Base-by-base conservation (phyloP, 53 echinoderm and acorn worm genomes). In the Paracentrotus lividus region DNA sequence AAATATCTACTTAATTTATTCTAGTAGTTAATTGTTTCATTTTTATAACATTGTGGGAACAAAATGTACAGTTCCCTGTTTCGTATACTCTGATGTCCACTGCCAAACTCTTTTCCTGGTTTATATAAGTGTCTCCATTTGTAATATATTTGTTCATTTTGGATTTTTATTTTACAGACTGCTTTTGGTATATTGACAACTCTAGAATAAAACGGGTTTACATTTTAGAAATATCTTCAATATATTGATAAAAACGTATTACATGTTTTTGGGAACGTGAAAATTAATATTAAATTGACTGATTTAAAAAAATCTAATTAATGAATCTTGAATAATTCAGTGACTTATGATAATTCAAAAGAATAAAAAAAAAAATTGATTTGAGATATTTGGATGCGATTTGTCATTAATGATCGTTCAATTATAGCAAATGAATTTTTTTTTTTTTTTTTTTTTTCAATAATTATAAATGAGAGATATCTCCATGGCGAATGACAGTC, bases 141-240 rank as follows among this genome's bases (percentile, higher is more conserved):
- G 27, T 31, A 66, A 66, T 31, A 6, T 67, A 31, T 67, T 76
- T 77, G 77, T 77, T 5, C 3, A 42, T 26, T 23, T 49, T 81
- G 43, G n/a, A 45, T 81, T 47, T 34, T 2, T 81, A 13, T 45
- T 27, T 34, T 15, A n/a, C 21, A 21, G 77, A 21, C 77, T 77
- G 43, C 43, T 77, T 23, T 77, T 45, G 10, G 47, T 81, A 45
- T 49, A 1, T 9, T 81, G 47, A 81, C 49, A 81, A 81, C 81
- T 81, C 81, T 81, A 81, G n/a, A 45, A 5, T 24, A 81, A 81
- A 81, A 81, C 81, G 81, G 81, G 81, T 81, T 34, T 45, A 5
- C n/a, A 38, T 81, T 15, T 45, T 20, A 26, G 47, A 81, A 81
- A 45, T 81, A 81, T 49, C 42, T 47, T 47, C 44, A 5, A 13